Conservation (phyloP, 2,113 vertebrate species). For the Cyanoliseus patagonus region DNA sequence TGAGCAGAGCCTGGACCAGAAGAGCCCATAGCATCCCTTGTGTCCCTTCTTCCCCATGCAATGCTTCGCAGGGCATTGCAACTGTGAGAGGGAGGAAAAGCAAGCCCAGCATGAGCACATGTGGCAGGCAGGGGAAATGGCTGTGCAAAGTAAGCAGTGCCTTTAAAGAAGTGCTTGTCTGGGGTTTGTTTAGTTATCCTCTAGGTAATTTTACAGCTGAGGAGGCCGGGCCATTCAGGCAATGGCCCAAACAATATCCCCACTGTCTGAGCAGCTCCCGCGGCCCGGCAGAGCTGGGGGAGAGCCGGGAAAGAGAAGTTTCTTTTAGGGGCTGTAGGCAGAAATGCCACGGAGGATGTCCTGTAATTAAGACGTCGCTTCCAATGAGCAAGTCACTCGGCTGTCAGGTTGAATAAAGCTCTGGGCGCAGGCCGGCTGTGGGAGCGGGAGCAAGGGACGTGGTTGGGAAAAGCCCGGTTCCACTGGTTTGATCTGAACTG, state of each 20-base stretch:
- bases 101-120: neutral
- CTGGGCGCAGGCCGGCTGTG: neutral
- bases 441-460: neutral
- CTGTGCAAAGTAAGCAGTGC: conserved; percentile 58
- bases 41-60: neutral
- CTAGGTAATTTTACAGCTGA: conserved; percentile 73
- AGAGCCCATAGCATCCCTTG: neutral
- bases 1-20: neutral
- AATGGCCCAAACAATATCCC: conserved; percentile 66
- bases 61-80: neutral
- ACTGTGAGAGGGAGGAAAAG: neutral
- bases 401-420: conserved; percentile 60
- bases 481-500: neutral
- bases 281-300: neutral
- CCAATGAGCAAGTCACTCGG: neutral
- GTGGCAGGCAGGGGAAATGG: conserved; percentile 36
- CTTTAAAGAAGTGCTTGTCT: conserved; percentile 71
- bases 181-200: conserved; percentile 71
- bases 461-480: neutral
- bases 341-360: neutral
- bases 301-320: neutral
- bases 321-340: neutral
- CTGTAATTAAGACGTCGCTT: conserved; percentile 61
- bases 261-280: conserved; percentile 58
- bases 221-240: conserved; percentile 35